phyloP scores from a whole-genome alignment of 2,888 invertebrate genomes.

The Aporophyla lueneburgensis region DNA sequence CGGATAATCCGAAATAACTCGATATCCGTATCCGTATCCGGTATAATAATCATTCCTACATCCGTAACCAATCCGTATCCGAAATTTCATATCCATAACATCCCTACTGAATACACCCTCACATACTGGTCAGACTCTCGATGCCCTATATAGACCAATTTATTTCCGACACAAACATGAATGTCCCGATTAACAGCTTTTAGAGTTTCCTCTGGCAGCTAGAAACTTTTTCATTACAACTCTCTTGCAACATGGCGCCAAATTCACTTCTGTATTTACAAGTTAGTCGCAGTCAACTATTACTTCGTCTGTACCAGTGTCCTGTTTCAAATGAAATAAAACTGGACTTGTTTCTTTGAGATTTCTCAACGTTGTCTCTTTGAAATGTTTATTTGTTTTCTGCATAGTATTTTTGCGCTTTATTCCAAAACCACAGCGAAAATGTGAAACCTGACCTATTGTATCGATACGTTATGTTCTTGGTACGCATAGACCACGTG shows the following conservation, averaged over 20 bases:
- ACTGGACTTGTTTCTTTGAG: constrained; percentile 35
- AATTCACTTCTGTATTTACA: constrained; percentile 65
- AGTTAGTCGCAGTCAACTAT: constrained; percentile 62
- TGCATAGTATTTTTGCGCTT: not conserved
- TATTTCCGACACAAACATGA: constrained; percentile 56
- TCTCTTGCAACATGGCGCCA: constrained; percentile 60
- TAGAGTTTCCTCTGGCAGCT: constrained; percentile 49
- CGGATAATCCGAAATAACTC: too few relatives aligned
- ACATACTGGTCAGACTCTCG: too few relatives aligned
- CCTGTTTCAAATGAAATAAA: constrained; percentile 61
- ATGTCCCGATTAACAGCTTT: constrained; percentile 66
- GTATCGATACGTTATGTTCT: too few relatives aligned
- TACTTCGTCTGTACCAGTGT: constrained; percentile 55
- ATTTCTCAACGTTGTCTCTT: constrained; percentile 28
- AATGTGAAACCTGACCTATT: not conserved
- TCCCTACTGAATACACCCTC: too few relatives aligned
- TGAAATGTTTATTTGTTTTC: not conserved
- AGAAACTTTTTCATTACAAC: constrained; percentile 78
- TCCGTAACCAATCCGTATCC: too few relatives aligned
- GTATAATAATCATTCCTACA: too few relatives aligned
- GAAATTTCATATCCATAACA: too few relatives aligned
- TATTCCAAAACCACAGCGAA: not conserved
- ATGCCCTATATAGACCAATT: constrained; percentile 15
- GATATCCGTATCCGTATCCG: too few relatives aligned
- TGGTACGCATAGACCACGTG: not conserved